Base-by-base conservation (phyloP, 2,888 invertebrate genomes). In the Syrista parreyssii region DNA sequence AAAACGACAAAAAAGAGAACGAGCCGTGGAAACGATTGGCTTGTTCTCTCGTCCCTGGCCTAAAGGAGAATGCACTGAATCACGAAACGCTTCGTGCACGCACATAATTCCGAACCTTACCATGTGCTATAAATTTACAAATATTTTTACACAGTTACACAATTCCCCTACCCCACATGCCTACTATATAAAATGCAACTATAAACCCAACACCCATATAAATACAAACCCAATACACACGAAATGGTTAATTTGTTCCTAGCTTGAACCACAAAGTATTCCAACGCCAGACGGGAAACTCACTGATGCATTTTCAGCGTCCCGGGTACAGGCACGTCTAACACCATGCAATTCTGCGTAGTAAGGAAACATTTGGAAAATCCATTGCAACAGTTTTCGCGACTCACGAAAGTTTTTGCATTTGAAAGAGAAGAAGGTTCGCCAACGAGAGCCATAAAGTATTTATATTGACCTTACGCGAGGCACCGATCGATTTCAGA, bases 1-100 rank as follows among this genome's bases (percentile, higher is more conserved):
- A 23, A 9, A 23, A 55, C 23, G 9, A 55, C 9, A 55, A 55
- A 23, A 23, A 23, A 55, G 55, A 55, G 23, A 55, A 9, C 55
- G 55, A 23, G 23, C 55, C 23, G 55, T 23, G 55, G 9, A 55
- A 55, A 55, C 55, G 55, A 55, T 55, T 55, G 55, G 55, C 23
- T 55, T 55, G 55, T 55, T 23, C 55, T 55, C 55, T 23, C 55
- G 55, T 78, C 81, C 81, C 81, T 82, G 82, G 76, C 75, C 32
- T 31, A 79, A 78, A 81, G 82, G 82, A 81, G 80, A 82, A 82
- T 80, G 82, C 81, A 81, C 82, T 80, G 81, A 77, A 77, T 81
- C 80, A 78, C 81, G 80, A 81, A 81, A 82, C 82, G 81, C 79
- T 55, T 55, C 15, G 23, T 6, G 55, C 55, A 55, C 55, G 55